phyloP scores from a whole-genome alignment of 2,797 vertebrate genomes.

The Acanthornis magna region DNA sequence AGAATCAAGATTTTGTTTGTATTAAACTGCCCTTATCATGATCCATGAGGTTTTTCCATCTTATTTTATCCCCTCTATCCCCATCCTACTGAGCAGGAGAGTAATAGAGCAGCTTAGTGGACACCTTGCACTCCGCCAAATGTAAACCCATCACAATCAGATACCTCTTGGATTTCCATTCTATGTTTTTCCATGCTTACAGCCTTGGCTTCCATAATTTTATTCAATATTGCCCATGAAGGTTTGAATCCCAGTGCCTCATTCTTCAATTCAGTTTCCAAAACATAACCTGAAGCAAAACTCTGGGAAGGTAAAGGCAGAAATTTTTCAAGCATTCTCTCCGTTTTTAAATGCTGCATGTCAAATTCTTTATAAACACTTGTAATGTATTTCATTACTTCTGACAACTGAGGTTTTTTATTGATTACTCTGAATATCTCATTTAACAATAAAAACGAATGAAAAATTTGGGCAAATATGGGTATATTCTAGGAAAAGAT shows the following conservation, averaged over 20 bases:
- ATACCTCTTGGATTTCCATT: background rate
- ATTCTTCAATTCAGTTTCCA: background rate
- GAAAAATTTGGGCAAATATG: background rate
- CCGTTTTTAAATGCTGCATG: background rate
- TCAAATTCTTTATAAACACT: background rate
- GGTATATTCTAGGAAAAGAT: background rate
- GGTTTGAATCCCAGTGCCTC: background rate
- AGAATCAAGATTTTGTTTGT: background rate
- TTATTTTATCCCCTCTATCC: background rate
- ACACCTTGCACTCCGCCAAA: background rate
- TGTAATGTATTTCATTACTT: background rate
- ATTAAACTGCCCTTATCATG: background rate
- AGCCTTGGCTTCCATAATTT: background rate
- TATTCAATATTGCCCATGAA: background rate
- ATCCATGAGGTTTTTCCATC: background rate
- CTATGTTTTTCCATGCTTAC: background rate
- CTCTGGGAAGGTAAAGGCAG: background rate
- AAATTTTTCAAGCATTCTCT: background rate
- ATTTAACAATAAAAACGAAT: background rate
- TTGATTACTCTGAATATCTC: background rate
- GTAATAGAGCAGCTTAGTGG: background rate
- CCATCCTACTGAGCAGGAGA: background rate
- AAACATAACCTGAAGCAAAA: background rate
- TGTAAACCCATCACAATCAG: background rate
- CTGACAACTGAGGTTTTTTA: background rate